Conservation (phyloP, 2,797 vertebrate genomes). For the Etheostoma perlongum region DNA sequence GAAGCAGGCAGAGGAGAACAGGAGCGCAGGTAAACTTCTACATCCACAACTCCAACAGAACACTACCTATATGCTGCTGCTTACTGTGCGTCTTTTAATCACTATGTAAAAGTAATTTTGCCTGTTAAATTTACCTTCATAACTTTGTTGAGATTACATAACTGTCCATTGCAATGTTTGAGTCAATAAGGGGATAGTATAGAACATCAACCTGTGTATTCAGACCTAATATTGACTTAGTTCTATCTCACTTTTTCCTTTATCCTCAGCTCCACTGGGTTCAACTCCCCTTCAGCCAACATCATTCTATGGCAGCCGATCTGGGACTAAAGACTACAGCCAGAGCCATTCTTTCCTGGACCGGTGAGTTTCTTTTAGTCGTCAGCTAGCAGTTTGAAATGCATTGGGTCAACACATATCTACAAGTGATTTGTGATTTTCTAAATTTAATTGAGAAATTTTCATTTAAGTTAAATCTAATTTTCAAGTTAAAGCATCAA, state of each 20-base stretch:
- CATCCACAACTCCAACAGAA: not conserved
- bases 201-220: not conserved
- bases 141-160: not conserved
- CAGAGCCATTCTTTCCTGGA: slow-evolving; percentile 90
- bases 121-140: not conserved
- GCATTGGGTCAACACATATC: too few species aligned
- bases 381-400: not conserved
- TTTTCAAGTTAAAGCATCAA: not conserved
- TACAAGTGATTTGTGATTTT: not conserved
- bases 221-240: not conserved
- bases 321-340: slow-evolving; percentile 91
- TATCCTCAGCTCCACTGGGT: slow-evolving; percentile 82
- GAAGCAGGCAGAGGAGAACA: slow-evolving; percentile 93
- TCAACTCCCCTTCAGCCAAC: slow-evolving; percentile 93
- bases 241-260: not conserved
- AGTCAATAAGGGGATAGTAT: not conserved
- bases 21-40: slow-evolving; percentile 85
- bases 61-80: not conserved
- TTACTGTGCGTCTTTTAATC: not conserved
- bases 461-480: not conserved
- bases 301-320: slow-evolving; percentile 92
- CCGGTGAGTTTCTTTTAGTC: slow-evolving; percentile 82
- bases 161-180: not conserved
- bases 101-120: not conserved
- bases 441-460: not conserved